Base-by-base conservation (phyloP, 2,888 invertebrate genomes). In the Aphidoletes aphidimyza region DNA sequence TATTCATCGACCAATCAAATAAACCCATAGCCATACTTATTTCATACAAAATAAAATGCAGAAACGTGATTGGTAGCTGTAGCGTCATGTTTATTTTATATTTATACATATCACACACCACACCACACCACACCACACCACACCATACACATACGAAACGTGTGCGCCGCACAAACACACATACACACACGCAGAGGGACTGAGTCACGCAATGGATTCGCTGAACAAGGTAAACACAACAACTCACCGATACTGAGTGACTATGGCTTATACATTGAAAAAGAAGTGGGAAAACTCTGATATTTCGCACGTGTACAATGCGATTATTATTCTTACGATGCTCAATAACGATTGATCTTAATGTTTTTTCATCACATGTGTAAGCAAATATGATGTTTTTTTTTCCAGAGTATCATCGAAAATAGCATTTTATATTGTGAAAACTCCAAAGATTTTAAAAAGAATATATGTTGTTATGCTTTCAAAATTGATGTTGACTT, bases 41-140 rank as follows among this genome's bases (percentile, higher is more conserved):
- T 54, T 22, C 54, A 3, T 54, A 22, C n/a, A 6, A 2, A 22
- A 14, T 14, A 54, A 54, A 54, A 54, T 69, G n/a, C 26, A 0
- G 26, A 69, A 81, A 26, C n/a, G 37, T 81, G 81, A 81, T 81
- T 81, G 81, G 81, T 81, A n/a, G 39, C n/a, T 81, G 19, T n/a
- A 14, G 69, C n/a, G 59, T 59, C 34, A 34, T 69, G 34, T 69
- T 30, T 69, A 69, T 34, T 69, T 34, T 17, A n/a, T 69, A 69
- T 69, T 69, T 69, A 69, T 69, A 30, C 69, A 34, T 14, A 69
- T 34, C 34, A 34, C 69, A 54, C 34, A n/a, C 30, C 22, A 81
- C 81, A 78, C n/a, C 36, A n/a, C 81, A 81, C n/a, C 22, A 37
- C 22, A 81, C 9, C 19, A 6, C n/a, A 54, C 6, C 42, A 14